These are phyloP conservation scores for Lissonota sp. DNA, from an alignment of 2,888 invertebrate genomes.

Conservation along the genomic window DNA sequence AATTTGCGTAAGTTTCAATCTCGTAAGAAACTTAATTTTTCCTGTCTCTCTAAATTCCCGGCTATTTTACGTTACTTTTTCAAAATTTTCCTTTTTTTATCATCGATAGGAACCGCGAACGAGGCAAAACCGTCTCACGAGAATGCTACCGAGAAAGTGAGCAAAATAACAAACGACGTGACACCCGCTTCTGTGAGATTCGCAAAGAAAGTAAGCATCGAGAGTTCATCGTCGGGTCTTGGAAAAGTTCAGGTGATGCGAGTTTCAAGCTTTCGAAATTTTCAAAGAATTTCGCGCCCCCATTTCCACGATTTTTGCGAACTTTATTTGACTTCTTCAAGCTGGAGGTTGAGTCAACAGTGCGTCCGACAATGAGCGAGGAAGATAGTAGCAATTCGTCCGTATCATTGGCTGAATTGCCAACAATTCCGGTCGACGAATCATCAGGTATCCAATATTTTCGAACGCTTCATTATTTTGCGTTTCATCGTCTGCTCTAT, in stretches of 20 bases:
- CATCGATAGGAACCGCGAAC: constrained; percentile 70
- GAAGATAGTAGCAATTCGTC: constrained; percentile 39
- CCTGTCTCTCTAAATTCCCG: background rate
- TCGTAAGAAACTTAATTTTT: constrained; percentile 1
- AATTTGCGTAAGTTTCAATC: constrained; percentile 72
- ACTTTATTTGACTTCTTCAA: background rate
- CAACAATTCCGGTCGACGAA: constrained; percentile 17
- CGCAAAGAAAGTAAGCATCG: constrained; percentile 79
- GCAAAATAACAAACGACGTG: constrained; percentile 70
- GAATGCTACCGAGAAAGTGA: constrained; percentile 71
- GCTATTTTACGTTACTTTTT: background rate
- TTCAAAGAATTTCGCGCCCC: too few species aligned
- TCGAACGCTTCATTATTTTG: too few species aligned
- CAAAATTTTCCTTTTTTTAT: constrained; percentile 24
- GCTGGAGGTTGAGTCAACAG: constrained; percentile 31
- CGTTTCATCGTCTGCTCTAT: background rate
- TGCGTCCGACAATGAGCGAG: constrained; percentile 6
- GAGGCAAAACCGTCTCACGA: constrained; percentile 76
- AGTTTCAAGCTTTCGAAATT: background rate
- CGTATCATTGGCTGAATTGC: constrained; percentile 33
- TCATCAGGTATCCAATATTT: constrained; percentile 25
- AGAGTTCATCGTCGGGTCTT: constrained; percentile 58
- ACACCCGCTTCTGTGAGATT: constrained; percentile 78
- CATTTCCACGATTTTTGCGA: background rate
- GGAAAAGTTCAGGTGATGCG: constrained; percentile 58